Evolutionary conservation across 2,113 vertebrate genomes (phyloP).

Genomic region (Protobothrops flavoviridis): DNA sequence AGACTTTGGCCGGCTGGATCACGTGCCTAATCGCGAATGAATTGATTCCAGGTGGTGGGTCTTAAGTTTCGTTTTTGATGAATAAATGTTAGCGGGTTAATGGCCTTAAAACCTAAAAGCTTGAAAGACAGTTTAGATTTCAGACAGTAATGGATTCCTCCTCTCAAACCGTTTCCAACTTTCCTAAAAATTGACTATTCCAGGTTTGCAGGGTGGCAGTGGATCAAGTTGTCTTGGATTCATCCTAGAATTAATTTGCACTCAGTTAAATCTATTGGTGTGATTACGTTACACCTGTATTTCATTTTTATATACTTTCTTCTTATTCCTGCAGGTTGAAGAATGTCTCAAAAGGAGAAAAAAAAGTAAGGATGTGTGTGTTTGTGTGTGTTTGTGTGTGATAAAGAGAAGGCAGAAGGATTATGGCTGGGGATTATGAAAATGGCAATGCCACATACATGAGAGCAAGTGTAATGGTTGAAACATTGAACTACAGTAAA

Average conservation of each 20-base stretch:
- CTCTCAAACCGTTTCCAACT: neutral
- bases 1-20: neutral
- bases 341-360: neutral
- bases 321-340: constrained; percentile 1
- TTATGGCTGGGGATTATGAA: no score
- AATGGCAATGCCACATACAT: no score
- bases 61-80: neutral
- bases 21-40: neutral
- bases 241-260: neutral
- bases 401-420: neutral
- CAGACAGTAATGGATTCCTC: neutral
- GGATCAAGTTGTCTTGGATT: neutral
- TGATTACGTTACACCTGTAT: neutral
- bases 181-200: neutral
- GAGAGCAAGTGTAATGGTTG: no score
- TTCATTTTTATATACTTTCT: neutral
- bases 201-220: neutral
- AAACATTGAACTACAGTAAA: no score
- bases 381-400: no score
- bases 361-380: neutral
- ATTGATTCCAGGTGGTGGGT: neutral
- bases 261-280: neutral
- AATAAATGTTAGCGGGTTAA: neutral
- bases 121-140: neutral
- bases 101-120: neutral